Evolutionary conservation across 2,113 vertebrate genomes (phyloP), one percentile per base, ranked within the genome.

Genomic region (Pygoscelis antarcticus): DNA sequence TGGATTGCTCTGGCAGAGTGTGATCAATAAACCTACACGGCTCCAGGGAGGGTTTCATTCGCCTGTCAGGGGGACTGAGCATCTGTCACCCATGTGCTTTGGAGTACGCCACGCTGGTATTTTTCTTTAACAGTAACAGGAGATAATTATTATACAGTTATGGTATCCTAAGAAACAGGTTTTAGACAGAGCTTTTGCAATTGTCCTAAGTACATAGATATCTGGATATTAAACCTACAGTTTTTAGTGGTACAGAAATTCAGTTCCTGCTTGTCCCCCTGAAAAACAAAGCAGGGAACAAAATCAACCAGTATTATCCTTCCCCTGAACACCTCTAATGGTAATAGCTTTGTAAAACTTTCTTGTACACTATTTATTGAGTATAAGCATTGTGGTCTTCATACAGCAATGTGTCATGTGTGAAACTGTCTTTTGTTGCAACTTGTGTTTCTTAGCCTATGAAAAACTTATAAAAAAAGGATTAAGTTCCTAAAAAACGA

Each of bases 1-100:
- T 21, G 49, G 62, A n/a, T 68, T 54, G 38, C 62, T 76, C 30
- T 19, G 40, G 49, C n/a, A 27, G 46, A n/a, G 16, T 16, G 40
- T 36, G 46, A 88, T 25, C 51, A 65, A 12, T 2, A 54, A 30
- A 18, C 13, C 52, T 36, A 2, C 10, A 1, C 0, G 1, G 49
- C 49, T 38, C 29, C 60, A 52, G 20, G 14, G 26, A 42, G 32
- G 42, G 55, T 36, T 85, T 57, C 6, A 47, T 57, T 32, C 26
- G 9, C 40, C 36, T 17, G 5, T 40, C 42, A 44, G 36, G 36
- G 36, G 11, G 6, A 61, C 30, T 1, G 3, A 57, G 55, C 2
- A 1, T 15, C 26, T 82, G 65, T 57, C 65, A 38, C 20, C 51
- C 52, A 23, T n/a, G 51, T 61, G 27, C 20, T 74, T 65, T 55